These are phyloP conservation scores for Prietella phreatophila DNA, from an alignment of 2,113 vertebrate species.

Conservation along the genomic window DNA sequence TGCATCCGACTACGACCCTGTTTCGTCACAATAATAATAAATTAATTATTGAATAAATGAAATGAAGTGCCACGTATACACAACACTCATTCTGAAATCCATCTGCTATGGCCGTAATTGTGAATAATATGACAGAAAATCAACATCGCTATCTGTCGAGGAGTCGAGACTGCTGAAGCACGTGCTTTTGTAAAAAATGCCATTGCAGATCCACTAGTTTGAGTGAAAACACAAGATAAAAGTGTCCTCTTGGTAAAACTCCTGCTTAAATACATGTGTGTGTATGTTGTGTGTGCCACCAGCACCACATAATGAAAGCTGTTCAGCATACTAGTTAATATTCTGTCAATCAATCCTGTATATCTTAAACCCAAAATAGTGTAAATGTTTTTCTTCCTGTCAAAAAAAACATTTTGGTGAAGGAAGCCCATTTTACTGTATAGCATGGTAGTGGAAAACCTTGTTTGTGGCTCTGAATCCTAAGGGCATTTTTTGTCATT, in stretches of 20 bases:
- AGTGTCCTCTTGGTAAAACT: neutral
- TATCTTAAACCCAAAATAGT: neutral
- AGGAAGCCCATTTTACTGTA: neutral
- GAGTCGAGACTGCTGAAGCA: neutral
- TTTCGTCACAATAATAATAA: too few relatives aligned
- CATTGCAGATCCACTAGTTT: neutral
- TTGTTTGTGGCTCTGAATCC: neutral
- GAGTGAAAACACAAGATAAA: neutral
- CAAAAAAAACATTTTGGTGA: neutral
- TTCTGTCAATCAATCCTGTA: conserved; percentile 7
- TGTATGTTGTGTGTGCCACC: neutral
- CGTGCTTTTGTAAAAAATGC: neutral
- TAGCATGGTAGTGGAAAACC: neutral
- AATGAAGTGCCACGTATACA: neutral
- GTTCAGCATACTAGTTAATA: neutral
- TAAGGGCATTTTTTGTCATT: neutral
- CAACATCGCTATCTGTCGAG: neutral
- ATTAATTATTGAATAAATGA: neutral
- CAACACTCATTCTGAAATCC: neutral
- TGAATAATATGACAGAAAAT: neutral
- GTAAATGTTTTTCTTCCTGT: neutral
- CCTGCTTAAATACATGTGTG: neutral
- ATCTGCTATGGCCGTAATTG: neutral
- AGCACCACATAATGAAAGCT: neutral
- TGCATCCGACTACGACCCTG: too few relatives aligned